Evolutionary conservation across 2,888 invertebrate genomes (phyloP).

Genomic region (Erebia epiphron): DNA sequence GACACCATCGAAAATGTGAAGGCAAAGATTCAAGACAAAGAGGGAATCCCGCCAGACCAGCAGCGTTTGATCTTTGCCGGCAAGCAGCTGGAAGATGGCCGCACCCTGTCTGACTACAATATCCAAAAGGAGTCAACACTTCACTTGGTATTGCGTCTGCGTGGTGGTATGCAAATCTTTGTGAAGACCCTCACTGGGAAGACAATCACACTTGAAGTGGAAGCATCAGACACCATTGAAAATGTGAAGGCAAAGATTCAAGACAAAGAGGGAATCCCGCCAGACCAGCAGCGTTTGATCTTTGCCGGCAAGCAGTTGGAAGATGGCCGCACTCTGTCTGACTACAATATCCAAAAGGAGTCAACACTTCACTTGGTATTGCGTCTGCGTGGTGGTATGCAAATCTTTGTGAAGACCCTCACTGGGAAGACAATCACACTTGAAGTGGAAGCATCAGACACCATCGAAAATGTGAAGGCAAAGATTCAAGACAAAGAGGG

Average conservation of each 20-base stretch:
- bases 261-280: conserved; percentile 70
- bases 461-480: conserved; percentile 59
- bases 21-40: conserved; percentile 68
- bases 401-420: conserved; percentile 54
- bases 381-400: conserved; percentile 61
- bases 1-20: conserved; percentile 70
- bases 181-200: conserved; percentile 69
- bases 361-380: conserved; percentile 66
- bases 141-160: conserved; percentile 61
- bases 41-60: conserved; percentile 68
- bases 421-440: conserved; percentile 56
- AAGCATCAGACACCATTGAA: conserved; percentile 66
- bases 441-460: conserved; percentile 54
- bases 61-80: conserved; percentile 67
- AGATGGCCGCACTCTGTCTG: conserved; percentile 67
- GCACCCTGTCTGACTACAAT: conserved; percentile 65
- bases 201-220: conserved; percentile 67
- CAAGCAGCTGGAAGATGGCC: conserved; percentile 65
- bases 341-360: conserved; percentile 71
- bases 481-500: conserved; percentile 48
- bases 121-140: conserved; percentile 69
- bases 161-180: conserved; percentile 71
- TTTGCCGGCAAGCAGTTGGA: conserved; percentile 70
- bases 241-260: conserved; percentile 72
- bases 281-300: conserved; percentile 67